Evolutionary conservation across 2,888 invertebrate genomes (phyloP).

Genomic region (Myathropa florea): DNA sequence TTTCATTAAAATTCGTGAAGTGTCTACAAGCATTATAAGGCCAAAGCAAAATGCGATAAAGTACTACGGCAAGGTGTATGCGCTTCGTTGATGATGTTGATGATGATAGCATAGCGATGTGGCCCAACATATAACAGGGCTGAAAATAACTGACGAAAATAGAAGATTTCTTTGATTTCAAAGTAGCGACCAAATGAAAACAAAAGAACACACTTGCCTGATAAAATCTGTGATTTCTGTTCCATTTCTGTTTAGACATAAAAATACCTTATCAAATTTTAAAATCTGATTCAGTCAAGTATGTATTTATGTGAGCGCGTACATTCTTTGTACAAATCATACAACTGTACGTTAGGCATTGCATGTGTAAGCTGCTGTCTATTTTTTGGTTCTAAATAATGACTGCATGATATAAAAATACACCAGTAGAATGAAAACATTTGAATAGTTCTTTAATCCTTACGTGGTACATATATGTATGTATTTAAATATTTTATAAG

Average conservation of each 20-base stretch:
- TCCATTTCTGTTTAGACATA: constrained; percentile 46
- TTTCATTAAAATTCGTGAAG: constrained; percentile 72
- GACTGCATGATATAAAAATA: not conserved
- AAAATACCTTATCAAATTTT: constrained; percentile 58
- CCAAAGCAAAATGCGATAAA: constrained; percentile 68
- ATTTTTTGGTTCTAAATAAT: not conserved
- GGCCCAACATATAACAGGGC: constrained; percentile 52
- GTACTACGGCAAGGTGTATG: constrained; percentile 64
- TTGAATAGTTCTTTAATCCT: not conserved
- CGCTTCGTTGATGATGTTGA: constrained; percentile 44
- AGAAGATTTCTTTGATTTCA: constrained; percentile 46
- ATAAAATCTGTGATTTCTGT: constrained; percentile 62
- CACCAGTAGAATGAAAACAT: not conserved
- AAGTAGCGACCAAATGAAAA: constrained; percentile 52
- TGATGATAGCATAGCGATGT: constrained; percentile 54
- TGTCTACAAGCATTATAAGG: constrained; percentile 68
- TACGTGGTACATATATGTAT: not conserved
- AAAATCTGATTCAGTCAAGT: constrained; percentile 40
- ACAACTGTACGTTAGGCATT: not conserved
- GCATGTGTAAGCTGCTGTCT: not conserved
- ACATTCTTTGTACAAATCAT: too few relatives aligned
- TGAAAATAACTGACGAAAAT: constrained; percentile 49
- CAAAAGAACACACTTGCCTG: constrained; percentile 46
- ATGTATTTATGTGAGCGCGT: not conserved
- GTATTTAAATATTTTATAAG: not conserved